phyloP scores from a whole-genome alignment of 2,113 vertebrate genomes.

The Lagenorhynchus albirostris region DNA sequence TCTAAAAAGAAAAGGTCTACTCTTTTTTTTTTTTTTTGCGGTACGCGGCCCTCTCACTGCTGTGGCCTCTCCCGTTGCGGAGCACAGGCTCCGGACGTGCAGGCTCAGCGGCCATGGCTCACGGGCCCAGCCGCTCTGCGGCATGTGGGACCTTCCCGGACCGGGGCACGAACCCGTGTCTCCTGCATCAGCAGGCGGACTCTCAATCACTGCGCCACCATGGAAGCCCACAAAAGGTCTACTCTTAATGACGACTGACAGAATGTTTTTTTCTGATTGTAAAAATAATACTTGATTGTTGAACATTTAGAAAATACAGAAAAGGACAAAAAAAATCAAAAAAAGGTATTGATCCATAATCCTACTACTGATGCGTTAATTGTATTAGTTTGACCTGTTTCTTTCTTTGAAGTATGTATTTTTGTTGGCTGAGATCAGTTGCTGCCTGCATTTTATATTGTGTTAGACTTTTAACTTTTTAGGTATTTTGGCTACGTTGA shows the following conservation, averaged over 20 bases:
- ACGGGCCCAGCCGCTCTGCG: too few species aligned
- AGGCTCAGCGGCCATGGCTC: too few species aligned
- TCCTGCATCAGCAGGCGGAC: too few species aligned
- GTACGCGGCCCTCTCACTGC: too few species aligned
- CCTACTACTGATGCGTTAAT: not conserved
- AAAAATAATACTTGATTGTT: not conserved
- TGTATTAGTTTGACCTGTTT: not conserved
- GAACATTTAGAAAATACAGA: not conserved
- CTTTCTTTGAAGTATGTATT: not conserved
- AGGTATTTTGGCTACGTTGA: not conserved
- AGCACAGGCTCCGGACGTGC: too few species aligned
- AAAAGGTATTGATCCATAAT: not conserved
- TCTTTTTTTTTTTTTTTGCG: not conserved
- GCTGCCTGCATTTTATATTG: not conserved
- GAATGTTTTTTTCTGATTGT: not conserved
- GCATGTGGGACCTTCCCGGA: too few species aligned
- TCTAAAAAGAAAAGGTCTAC: not conserved
- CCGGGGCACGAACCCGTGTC: too few species aligned
- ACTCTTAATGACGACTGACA: not conserved
- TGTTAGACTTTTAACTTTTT: not conserved
- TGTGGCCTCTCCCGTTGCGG: too few species aligned
- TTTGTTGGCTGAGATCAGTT: not conserved
- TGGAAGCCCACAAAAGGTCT: not conserved
- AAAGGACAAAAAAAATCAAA: not conserved
- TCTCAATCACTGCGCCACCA: too few species aligned